phyloP scores from a whole-genome alignment of 2,797 vertebrate species.

The Semotilus atromaculatus region DNA sequence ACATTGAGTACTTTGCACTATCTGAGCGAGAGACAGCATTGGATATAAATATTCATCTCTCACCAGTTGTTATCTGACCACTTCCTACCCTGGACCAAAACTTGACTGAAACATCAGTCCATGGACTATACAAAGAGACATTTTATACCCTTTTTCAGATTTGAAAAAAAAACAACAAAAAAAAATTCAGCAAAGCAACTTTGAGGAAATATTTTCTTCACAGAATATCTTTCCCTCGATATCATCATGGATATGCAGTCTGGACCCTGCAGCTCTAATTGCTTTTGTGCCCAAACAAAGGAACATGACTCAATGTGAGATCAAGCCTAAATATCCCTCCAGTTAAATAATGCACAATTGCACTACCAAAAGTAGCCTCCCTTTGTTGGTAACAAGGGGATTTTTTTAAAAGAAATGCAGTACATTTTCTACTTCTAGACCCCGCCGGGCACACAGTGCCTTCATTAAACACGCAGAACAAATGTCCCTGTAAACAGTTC shows the following conservation, averaged over 20 bases:
- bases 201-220: neutral
- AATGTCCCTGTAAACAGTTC: slow-evolving; percentile 11
- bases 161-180: neutral
- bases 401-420: slow-evolving; percentile 20
- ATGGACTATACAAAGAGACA: slow-evolving; percentile 6
- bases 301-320: slow-evolving; percentile 6
- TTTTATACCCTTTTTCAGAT: neutral
- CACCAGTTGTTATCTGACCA: slow-evolving; percentile 27
- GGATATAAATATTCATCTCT: neutral
- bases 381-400: slow-evolving; percentile 11
- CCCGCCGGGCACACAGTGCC: neutral
- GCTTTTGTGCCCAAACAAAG: neutral
- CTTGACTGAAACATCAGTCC: slow-evolving; percentile 8
- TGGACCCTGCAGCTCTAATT: slow-evolving; percentile 3
- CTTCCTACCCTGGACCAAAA: slow-evolving; percentile 47
- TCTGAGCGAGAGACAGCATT: neutral
- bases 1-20: slow-evolving; percentile 70
- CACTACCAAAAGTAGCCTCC: slow-evolving; percentile 37
- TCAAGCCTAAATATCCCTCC: slow-evolving; percentile 12
- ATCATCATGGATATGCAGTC: neutral
- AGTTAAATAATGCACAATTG: slow-evolving; percentile 37
- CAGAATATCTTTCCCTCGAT: neutral
- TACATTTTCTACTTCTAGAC: slow-evolving; percentile 13
- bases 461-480: slow-evolving; percentile 15
- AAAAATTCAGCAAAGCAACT: neutral